Evolutionary conservation across 2,113 vertebrate genomes (phyloP).

Genomic region (Benthochromis sp.): DNA sequence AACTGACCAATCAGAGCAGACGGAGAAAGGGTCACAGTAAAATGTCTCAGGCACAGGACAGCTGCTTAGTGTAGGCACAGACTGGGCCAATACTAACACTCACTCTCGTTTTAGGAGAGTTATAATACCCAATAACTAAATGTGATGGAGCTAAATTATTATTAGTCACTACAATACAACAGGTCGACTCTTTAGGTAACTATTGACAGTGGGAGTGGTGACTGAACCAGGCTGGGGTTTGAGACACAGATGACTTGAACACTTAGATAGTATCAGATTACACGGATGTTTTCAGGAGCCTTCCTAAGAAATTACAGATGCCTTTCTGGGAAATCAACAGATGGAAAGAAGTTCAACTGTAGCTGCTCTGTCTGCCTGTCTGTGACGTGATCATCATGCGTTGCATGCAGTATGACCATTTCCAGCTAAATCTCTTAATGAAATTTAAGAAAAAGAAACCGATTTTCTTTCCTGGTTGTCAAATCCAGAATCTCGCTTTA

Average conservation of each 20-base stretch:
- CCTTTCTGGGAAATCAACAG: background rate
- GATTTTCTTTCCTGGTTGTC: slow-evolving; percentile 24
- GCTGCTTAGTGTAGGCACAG: background rate
- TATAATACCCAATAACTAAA: background rate
- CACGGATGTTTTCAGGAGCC: background rate
- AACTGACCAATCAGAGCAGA: background rate
- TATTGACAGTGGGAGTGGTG: background rate
- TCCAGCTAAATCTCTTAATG: background rate
- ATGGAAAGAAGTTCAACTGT: background rate
- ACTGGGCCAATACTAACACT: background rate
- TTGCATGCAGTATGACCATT: background rate
- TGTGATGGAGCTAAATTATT: background rate
- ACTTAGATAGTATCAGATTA: background rate
- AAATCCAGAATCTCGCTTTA: background rate
- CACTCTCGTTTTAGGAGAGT: background rate
- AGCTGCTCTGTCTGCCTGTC: background rate
- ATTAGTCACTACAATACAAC: background rate
- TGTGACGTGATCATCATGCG: background rate
- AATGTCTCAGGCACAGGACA: background rate
- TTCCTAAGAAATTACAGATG: background rate
- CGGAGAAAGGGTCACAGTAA: background rate
- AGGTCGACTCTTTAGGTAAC: background rate
- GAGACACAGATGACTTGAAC: background rate
- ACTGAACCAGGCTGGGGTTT: background rate
- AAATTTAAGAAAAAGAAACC: slow-evolving; percentile 4